Percentiles rank a stretch among this genome's conserved stretches.
Conservation (phyloP, 2,797 vertebrate species). For the Morelia viridis region DNA sequence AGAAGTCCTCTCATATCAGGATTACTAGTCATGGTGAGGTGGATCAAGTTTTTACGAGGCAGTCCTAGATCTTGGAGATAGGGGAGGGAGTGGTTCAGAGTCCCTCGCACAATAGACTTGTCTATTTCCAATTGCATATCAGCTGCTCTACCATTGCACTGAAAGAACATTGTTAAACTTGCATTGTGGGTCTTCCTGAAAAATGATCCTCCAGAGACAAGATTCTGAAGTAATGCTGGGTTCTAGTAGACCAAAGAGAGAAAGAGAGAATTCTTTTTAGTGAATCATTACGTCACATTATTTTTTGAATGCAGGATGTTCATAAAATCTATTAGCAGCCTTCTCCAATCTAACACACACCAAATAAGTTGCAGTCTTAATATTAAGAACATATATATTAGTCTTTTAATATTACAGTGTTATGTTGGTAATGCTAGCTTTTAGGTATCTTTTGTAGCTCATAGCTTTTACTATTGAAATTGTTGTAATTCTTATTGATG, state of each 20-base stretch:
- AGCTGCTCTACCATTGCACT: conserved; percentile 66
- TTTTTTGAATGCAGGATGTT: neutral
- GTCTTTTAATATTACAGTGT: neutral
- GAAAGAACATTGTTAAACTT: conserved; percentile 67
- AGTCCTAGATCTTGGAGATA: conserved; percentile 69
- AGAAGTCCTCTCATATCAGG: conserved; percentile 57
- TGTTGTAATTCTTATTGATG: neutral
- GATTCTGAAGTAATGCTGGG: conserved; percentile 65
- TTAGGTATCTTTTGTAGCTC: neutral
- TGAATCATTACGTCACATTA: neutral
- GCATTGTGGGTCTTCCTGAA: conserved; percentile 59
- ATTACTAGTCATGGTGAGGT: conserved; percentile 56
- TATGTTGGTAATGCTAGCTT: neutral
- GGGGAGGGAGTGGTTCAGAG: conserved; percentile 72
- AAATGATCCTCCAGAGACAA: conserved; percentile 69
- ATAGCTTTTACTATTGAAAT: neutral
- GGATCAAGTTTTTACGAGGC: conserved; percentile 65
- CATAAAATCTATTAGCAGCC: neutral
- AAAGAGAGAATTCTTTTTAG: neutral
- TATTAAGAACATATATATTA: neutral
- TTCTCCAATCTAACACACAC: too few species aligned
- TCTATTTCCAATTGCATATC: conserved; percentile 69
- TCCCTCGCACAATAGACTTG: conserved; percentile 61
- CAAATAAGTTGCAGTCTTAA: neutral
- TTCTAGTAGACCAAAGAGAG: conserved; percentile 62